Base-by-base conservation (phyloP, 2,888 invertebrate genomes). In the Dilophus febrilis region DNA sequence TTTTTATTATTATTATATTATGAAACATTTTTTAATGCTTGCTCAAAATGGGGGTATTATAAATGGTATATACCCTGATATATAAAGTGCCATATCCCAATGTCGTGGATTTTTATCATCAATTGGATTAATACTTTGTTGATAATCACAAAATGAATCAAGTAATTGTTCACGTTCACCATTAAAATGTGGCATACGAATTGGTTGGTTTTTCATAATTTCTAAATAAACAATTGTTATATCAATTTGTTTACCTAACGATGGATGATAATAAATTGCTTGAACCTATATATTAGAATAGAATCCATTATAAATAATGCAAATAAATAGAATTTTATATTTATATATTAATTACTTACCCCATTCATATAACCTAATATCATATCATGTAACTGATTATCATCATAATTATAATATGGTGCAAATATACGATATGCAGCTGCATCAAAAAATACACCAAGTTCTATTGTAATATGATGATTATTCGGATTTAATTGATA, bases 1-100 rank as follows among this genome's bases (percentile, higher is more conserved):
- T 38, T n/a, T n/a, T n/a, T n/a, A n/a, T n/a, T n/a, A n/a, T n/a
- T n/a, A n/a, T n/a, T n/a, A n/a, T n/a, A n/a, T n/a, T n/a, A n/a
- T n/a, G n/a, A n/a, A n/a, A n/a, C n/a, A n/a, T n/a, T n/a, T n/a
- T n/a, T n/a, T n/a, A n/a, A n/a, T n/a, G n/a, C n/a, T n/a, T n/a
- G n/a, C n/a, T n/a, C n/a, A n/a, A n/a, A n/a, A 35, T 11, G 6
- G 12, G 12, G 12, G 28, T 28, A 11, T 10, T 10, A 11, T 28
- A 40, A 42, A 43, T 41, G 47, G 44, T 39, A 47, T 47, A 33
- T 46, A 76, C 69, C 82, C 83, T 16, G 84, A 82, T 31, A 84
- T 64, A 42, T 82, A 74, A 5, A 84, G 59, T 1, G 73, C 82
- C 70, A 84, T 77, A 53, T 85, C 84, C 83, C 83, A 84, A 54